Percentiles rank a stretch among this genome's conserved stretches.
Conservation (phyloP, 2,113 vertebrate species). For the Buteo buteo region DNA sequence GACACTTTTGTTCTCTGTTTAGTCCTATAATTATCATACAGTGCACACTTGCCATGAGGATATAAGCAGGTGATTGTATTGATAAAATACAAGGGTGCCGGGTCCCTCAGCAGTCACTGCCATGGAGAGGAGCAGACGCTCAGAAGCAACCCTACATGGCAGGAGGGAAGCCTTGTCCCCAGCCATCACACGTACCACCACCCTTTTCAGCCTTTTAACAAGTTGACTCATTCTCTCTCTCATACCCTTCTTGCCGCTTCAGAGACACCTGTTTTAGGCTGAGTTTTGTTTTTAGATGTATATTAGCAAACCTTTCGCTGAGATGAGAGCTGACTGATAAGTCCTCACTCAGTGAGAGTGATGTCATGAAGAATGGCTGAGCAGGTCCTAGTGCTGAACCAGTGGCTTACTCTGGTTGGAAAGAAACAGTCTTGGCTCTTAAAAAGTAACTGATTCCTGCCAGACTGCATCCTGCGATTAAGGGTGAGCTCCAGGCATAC, state of each 20-base stretch:
- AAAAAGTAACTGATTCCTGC: background rate
- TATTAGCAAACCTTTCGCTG: background rate
- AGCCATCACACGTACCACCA: no score
- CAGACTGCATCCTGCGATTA: background rate
- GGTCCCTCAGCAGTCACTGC: background rate
- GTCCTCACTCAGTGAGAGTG: fast-evolving
- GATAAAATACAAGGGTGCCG: background rate
- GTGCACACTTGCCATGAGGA: background rate
- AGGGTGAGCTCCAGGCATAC: background rate
- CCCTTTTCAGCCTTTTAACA: background rate
- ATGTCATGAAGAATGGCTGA: background rate
- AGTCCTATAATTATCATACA: background rate
- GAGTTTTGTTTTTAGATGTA: background rate
- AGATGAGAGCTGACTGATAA: background rate
- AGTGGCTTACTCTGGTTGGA: background rate
- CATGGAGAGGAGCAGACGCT: background rate
- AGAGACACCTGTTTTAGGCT: background rate
- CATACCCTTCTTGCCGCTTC: background rate
- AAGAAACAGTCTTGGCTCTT: background rate
- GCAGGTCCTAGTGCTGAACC: background rate
- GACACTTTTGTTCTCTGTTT: background rate
- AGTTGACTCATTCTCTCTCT: fast-evolving
- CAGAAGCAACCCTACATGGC: fast-evolving
- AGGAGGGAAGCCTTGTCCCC: background rate
- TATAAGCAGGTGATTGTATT: background rate